A percentile compares a stretch with the other conserved stretches of the same genome.
Evolutionary conservation across 2,113 vertebrate species (phyloP).

Genomic region (Bufo bufo): DNA sequence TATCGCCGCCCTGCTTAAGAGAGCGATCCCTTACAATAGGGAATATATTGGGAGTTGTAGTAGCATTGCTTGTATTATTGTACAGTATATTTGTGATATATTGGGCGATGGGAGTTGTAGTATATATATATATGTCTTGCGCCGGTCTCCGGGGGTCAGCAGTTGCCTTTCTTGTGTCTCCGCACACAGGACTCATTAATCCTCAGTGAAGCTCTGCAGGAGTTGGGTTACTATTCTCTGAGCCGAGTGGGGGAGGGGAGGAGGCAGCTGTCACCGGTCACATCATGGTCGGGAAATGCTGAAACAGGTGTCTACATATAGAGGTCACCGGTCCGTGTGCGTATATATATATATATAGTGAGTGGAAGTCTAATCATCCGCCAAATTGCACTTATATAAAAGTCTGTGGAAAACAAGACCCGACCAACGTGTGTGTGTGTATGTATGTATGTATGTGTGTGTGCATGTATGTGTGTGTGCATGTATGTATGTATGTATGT

Average conservation of each 20-base stretch:
- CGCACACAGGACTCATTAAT: not conserved
- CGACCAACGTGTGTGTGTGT: too few relatives aligned
- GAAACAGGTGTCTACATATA: not conserved
- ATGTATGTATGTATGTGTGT: too few relatives aligned
- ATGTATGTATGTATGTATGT: too few relatives aligned
- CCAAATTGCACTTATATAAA: too few relatives aligned
- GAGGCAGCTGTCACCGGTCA: not conserved
- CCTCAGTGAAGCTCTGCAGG: not conserved
- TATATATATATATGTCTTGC: not conserved
- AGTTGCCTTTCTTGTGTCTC: not conserved
- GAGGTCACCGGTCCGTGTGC: too few relatives aligned
- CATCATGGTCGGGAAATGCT: not conserved
- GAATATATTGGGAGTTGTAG: not conserved
- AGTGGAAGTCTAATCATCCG: too few relatives aligned
- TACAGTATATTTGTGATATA: not conserved
- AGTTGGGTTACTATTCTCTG: slow-evolving; percentile 13
- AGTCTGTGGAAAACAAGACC: too few relatives aligned
- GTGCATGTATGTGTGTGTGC: too few relatives aligned
- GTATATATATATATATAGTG: too few relatives aligned
- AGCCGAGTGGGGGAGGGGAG: not conserved
- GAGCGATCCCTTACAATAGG: too few relatives aligned
- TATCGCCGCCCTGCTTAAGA: too few relatives aligned
- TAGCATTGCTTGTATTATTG: not conserved
- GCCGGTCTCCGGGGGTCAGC: not conserved
- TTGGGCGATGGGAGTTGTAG: not conserved